A percentile compares a stretch with the other conserved stretches of the same genome.
Conservation (phyloP, 2,888 invertebrate genomes). For the Yponomeuta malinellus region DNA sequence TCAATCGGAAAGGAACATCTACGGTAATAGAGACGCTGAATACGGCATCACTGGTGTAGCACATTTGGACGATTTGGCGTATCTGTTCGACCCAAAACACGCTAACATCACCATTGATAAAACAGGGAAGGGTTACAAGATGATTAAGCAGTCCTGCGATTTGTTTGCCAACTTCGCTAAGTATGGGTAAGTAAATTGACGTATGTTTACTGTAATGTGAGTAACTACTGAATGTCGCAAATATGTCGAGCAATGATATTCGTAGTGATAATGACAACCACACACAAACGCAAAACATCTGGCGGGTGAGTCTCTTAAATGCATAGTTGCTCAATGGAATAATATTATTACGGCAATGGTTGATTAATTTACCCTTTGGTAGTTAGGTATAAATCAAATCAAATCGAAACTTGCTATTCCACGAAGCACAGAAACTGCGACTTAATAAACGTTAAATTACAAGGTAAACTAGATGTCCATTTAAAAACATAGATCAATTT, state of each 20-base stretch:
- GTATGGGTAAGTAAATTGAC: slow-evolving; percentile 23
- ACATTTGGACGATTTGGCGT: slow-evolving; percentile 26
- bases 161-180: slow-evolving; percentile 28
- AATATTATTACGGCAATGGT: no score
- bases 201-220: neutral
- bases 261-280: no score
- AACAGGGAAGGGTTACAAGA: slow-evolving; percentile 19
- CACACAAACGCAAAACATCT: no score
- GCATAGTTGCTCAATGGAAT: no score
- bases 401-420: no score
- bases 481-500: no score
- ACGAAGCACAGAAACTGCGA: no score
- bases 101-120: slow-evolving; percentile 18
- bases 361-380: no score
- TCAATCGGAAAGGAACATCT: slow-evolving; percentile 20
- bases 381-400: neutral
- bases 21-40: slow-evolving; percentile 16
- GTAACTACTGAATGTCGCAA: neutral
- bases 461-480: no score
- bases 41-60: slow-evolving; percentile 21
- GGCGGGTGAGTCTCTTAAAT: no score
- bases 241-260: no score
- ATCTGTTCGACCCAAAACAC: slow-evolving; percentile 24
- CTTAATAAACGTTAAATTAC: no score
- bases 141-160: slow-evolving; percentile 21